Evolutionary conservation across 2,113 vertebrate genomes (phyloP), one percentile per base, ranked within the genome.

Genomic region (Percopsis transmontana): DNA sequence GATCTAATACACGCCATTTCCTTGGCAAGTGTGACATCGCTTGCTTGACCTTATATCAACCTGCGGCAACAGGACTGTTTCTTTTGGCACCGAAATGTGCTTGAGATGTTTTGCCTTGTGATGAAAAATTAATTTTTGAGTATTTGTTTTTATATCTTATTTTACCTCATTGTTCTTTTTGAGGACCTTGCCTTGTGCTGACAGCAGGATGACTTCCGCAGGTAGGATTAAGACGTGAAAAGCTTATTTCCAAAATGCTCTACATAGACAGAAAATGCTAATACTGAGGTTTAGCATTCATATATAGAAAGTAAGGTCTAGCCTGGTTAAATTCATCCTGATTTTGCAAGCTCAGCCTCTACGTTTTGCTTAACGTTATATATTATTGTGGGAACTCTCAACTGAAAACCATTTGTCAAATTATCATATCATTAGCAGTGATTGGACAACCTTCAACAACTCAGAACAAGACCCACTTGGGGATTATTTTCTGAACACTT

Each of bases 21-120:
- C 44, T 52, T 70, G 75, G 66, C 68, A 66, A 66, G 55, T 24
- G 76, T 40, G 71, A 58, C 70, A 24, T 62, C 51, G 57, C 74
- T 65, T 42, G 71, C 79, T 77, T 74, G 72, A 80, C 62, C 65
- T 71, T 62, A 66, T 77, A 63, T 77, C 76, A 68, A 80, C 81
- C 81, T 77, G 78, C 56, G 68, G 80, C 76, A 60, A 81, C 72
- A 74, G 85, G 85, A 88, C 89, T 89, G 87, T 89, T 87, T 83
- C 64, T 74, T 85, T 82, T 72, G 66, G 76, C 76, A 82, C 79
- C 60, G 56, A 54, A 58, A 59, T 45, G 84, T 82, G 79, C 71
- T 83, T 73, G 48, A 85, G 62, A 84, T 55, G 70, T 80, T 90
- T 88, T 77, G 87, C 83, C 86, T 90, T 89, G 87, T 85, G 73